These are phyloP conservation scores for Ceratina japonica DNA, from an alignment of 1,140 invertebrate species.

Conservation along the genomic window DNA sequence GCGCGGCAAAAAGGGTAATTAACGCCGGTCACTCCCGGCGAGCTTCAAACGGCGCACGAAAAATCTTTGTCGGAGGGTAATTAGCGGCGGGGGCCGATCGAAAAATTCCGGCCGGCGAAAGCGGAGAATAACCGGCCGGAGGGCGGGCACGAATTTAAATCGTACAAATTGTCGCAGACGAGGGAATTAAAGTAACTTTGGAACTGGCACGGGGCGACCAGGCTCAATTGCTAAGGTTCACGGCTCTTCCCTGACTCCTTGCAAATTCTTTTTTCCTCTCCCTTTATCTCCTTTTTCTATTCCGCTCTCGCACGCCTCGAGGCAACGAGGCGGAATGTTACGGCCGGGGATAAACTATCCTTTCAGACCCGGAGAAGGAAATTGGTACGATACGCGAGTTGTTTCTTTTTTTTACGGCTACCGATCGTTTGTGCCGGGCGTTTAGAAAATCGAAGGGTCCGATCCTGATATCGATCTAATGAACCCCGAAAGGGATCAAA, in stretches of 20 bases:
- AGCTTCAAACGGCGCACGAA: background rate
- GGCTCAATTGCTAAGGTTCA: background rate
- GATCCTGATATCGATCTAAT: background rate
- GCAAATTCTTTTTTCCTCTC: too few species aligned
- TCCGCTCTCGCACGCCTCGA: conserved; percentile 12
- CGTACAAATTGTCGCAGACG: conserved; percentile 39
- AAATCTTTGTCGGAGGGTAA: conserved; percentile 24
- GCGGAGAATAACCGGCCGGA: too few species aligned
- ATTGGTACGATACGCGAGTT: conserved; percentile 19
- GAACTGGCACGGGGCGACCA: background rate
- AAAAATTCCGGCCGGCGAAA: background rate
- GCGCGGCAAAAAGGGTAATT: background rate
- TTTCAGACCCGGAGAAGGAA: conserved; percentile 19
- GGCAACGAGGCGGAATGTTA: conserved; percentile 23
- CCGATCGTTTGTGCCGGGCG: background rate
- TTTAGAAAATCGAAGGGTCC: background rate
- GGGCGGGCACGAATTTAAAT: conserved; percentile 24
- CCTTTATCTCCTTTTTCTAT: conserved; percentile 15
- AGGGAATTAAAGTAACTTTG: conserved; percentile 37
- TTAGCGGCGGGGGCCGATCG: background rate
- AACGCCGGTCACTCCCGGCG: background rate
- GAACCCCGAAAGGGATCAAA: background rate
- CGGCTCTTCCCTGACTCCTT: conserved; percentile 21
- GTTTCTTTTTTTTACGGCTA: background rate
- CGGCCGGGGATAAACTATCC: conserved; percentile 28